These are phyloP conservation scores for Epicampocera succincta DNA, from an alignment of 2,888 invertebrate species.

Conservation along the genomic window DNA sequence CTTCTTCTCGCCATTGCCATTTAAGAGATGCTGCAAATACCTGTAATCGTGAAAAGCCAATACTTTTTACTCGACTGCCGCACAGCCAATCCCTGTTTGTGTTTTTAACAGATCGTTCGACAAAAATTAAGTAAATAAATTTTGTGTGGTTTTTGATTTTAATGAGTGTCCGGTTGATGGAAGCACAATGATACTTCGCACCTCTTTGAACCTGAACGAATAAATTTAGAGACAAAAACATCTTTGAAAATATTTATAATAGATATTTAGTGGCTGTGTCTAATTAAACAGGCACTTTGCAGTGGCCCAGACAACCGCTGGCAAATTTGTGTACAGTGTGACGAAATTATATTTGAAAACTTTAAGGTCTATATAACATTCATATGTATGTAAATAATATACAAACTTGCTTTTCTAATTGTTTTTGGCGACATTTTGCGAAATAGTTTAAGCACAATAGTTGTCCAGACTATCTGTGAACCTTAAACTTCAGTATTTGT, in stretches of 20 bases:
- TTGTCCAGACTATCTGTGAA: too few relatives aligned
- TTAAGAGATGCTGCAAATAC: constrained; percentile 30
- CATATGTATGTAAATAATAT: background rate
- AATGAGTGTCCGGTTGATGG: constrained; percentile 10
- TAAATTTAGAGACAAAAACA: constrained; percentile 4
- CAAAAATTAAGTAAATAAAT: constrained; percentile 2
- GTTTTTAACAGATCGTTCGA: background rate
- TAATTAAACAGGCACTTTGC: constrained; percentile 29
- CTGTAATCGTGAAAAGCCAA: constrained; percentile 12
- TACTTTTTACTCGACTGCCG: background rate
- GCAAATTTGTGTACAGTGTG: background rate
- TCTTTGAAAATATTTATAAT: constrained; percentile 32
- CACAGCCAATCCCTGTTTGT: constrained; percentile 1
- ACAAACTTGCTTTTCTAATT: background rate
- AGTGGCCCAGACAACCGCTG: background rate
- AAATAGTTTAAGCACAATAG: too few relatives aligned
- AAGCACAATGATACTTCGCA: constrained; percentile 38
- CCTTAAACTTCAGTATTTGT: too few relatives aligned
- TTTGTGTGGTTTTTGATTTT: constrained; percentile 5
- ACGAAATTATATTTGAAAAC: background rate
- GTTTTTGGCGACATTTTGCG: too few relatives aligned
- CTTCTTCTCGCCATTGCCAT: constrained; percentile 7
- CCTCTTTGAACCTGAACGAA: constrained; percentile 25
- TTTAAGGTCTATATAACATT: background rate
- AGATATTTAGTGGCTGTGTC: constrained; percentile 11